A percentile compares a stretch with the other conserved stretches of the same genome.
phyloP scores from a whole-genome alignment of 2,888 invertebrate genomes.

The Biston betularia region DNA sequence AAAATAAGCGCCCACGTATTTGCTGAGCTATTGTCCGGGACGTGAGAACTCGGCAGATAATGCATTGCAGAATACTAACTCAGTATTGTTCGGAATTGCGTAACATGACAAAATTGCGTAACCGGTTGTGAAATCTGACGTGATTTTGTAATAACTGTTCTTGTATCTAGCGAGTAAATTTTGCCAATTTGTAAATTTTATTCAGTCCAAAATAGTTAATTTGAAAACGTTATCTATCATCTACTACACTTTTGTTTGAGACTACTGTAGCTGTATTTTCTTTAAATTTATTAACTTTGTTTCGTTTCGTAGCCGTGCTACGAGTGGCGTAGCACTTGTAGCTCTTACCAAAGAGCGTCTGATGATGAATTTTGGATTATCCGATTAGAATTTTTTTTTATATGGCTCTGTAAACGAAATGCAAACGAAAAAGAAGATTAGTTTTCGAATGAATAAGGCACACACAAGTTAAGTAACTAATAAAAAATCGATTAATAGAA shows the following conservation, averaged over 20 bases:
- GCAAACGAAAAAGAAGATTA: too few species aligned
- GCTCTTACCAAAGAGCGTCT: neutral
- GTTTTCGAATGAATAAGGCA: too few species aligned
- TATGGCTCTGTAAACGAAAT: too few species aligned
- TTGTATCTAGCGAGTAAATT: neutral
- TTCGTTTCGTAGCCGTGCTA: constrained; percentile 10
- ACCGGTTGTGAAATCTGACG: neutral
- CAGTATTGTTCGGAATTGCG: neutral
- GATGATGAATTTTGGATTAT: neutral
- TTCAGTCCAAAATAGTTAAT: too few species aligned
- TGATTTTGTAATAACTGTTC: neutral
- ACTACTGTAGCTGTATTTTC: too few species aligned
- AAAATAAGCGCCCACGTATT: constrained; percentile 22
- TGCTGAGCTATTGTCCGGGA: constrained; percentile 21
- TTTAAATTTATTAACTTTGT: too few species aligned
- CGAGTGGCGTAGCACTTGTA: constrained; percentile 14
- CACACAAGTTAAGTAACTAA: too few species aligned
- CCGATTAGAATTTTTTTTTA: too few species aligned
- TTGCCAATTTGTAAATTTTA: too few species aligned
- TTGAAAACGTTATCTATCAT: too few species aligned
- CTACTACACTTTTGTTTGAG: too few species aligned
- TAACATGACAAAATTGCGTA: neutral
- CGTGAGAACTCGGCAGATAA: constrained; percentile 20
- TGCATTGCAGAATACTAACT: constrained; percentile 16
- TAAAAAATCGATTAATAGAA: neutral